Base-by-base conservation (phyloP, 2,888 invertebrate species). In the Tachystola acroxantha region DNA sequence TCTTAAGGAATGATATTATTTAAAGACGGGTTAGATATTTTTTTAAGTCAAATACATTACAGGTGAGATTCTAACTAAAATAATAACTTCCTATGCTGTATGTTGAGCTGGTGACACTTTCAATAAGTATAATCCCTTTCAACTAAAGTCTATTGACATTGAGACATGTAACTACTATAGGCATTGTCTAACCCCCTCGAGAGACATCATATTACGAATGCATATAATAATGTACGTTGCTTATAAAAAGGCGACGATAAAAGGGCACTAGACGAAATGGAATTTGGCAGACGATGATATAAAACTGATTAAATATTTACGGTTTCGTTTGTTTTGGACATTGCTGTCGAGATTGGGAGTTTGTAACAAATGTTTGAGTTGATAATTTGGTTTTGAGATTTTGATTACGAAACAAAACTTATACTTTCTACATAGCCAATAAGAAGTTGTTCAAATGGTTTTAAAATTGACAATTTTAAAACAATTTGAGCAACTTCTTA, bases 171-270 rank as follows among this genome's bases (percentile, higher is more conserved):
- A 32, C 20, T 25, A 32, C 19, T 25, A 33, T 11, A 35, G 26
- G 9, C 36, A 36, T 37, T 40, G 28, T 38, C 39, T 36, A 40
- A 41, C 43, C 47, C 45, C 42, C 43, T 29, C 36, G 33, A 36
- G 35, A 43, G 40, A 37, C 40, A 36, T 30, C 30, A 36, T 45
- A 48, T 47, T 43, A 37, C 42, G 46, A 46, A 42, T 49, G 45
- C 48, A 52, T 49, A 45, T 44, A 16, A 46, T 47, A 46, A 47
- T 46, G 42, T 46, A 40, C 40, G 43, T 43, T 42, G 33, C 34
- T 40, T 40, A 48, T 45, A 45, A 42, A 41, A 43, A 38, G 26
- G 31, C 34, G 31, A 25, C 43, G 40, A 44, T 44, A 44, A 39
- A 44, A 39, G 40, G 43, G 45, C 40, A 40, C 34, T 32, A 12